Base-by-base conservation (phyloP, 2,113 vertebrate genomes). In the Poecilia latipinna region DNA sequence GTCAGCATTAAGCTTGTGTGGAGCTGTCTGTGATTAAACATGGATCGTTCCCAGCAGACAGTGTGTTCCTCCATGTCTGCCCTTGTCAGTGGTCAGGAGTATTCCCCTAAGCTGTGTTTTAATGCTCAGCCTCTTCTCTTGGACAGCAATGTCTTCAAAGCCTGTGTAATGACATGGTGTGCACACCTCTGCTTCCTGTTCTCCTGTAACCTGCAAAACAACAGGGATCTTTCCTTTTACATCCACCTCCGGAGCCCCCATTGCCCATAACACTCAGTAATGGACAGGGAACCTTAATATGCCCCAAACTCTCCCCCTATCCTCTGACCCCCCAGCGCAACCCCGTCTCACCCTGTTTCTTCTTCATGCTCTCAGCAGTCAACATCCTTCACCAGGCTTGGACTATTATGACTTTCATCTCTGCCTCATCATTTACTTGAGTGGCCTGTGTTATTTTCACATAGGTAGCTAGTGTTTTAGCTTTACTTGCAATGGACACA, bases 111-210 rank as follows among this genome's bases (percentile, higher is more conserved):
- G 82, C 79, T 29, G 65, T 35, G 69, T 80, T 84, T 85, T 71
- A 80, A 74, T 78, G 67, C 39, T 33, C 33, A 72, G 57, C 64
- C 74, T 72, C 63, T 65, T 67, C 72, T 76, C 70, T 78, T 19
- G 12, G 78, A 72, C 68, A 72, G 82, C 62, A 70, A 67, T 80
- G 97, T 91, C 96, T 98, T 74, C 96, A 98, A 93, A 97, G 95
- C 88, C 92, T 94, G 29, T 95, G 94, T 75, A 96, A 96, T 66
- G 96, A 97, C 24, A 95, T 95, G 91, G 96, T 96, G 48, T 19
- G 93, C 95, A 75, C 65, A 77, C 71, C 82, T 85, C 74, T 89
- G 68, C 66, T 80, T 87, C 76, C 76, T 83, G 72, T 75, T 68
- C 71, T 69, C 78, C 75, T 32, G 8, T 31, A 70, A 65, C 86